phyloP scores from a whole-genome alignment of 2,888 invertebrate genomes.

The Abrostola tripartita region DNA sequence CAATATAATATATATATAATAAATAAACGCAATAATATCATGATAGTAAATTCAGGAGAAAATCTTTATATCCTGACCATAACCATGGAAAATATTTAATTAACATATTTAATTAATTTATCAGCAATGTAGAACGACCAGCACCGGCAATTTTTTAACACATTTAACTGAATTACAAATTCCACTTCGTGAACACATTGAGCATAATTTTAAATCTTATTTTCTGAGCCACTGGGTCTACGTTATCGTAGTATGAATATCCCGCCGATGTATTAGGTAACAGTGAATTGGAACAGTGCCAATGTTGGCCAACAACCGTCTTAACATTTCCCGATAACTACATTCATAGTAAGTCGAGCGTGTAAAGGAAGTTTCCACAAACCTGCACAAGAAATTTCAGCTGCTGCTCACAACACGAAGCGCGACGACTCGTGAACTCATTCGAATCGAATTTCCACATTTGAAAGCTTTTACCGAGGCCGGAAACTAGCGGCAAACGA shows the following conservation, averaged over 20 bases:
- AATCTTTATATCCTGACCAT: no score
- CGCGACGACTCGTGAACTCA: slow-evolving; percentile 76
- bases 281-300: slow-evolving; percentile 73
- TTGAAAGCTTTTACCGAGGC: slow-evolving; percentile 55
- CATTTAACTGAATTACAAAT: slow-evolving; percentile 3
- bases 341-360: slow-evolving; percentile 72
- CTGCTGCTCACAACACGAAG: slow-evolving; percentile 59
- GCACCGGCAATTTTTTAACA: not conserved
- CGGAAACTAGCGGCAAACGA: slow-evolving; percentile 62
- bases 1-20: no score
- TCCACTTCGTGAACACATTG: slow-evolving; percentile 17
- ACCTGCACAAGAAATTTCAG: slow-evolving; percentile 68
- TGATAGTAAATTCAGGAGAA: no score
- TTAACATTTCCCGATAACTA: slow-evolving; percentile 77
- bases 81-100: no score
- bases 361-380: slow-evolving; percentile 74
- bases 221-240: slow-evolving; percentile 45
- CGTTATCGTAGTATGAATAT: slow-evolving; percentile 49
- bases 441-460: slow-evolving; percentile 74
- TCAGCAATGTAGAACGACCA: no score
- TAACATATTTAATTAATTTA: no score
- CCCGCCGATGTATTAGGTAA: slow-evolving; percentile 58
- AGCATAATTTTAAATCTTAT: slow-evolving; percentile 55
- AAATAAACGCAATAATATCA: no score
- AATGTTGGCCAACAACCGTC: slow-evolving; percentile 76